phyloP scores from a whole-genome alignment of 2,113 vertebrate genomes.

The Salvelinus alpinus region DNA sequence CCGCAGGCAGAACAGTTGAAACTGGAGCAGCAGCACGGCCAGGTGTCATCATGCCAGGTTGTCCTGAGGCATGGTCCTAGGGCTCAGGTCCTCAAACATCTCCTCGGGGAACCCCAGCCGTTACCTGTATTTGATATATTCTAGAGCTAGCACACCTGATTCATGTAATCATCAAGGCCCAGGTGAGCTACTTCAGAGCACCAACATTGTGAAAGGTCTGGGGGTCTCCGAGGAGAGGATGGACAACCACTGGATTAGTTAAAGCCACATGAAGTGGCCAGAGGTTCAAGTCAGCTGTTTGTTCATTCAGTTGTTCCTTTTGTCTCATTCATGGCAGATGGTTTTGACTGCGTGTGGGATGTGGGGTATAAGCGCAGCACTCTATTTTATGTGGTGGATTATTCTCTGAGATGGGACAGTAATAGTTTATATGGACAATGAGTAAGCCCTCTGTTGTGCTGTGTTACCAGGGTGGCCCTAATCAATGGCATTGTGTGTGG shows the following conservation, averaged over 20 bases:
- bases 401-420: constrained; percentile 45
- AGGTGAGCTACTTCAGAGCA: no score
- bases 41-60: no score
- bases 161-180: no score
- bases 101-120: no score
- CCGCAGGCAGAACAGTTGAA: no score
- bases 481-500: constrained; percentile 14
- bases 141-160: no score
- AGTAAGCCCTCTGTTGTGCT: constrained; percentile 50
- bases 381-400: constrained; percentile 65
- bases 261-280: neutral
- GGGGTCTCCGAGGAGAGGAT: no score
- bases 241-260: constrained; percentile 31
- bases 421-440: constrained; percentile 61
- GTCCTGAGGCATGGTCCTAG: no score
- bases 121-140: no score
- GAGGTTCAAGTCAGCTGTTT: constrained; percentile 48
- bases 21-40: no score
- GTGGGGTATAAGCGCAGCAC: constrained; percentile 53
- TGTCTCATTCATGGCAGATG: constrained; percentile 64
- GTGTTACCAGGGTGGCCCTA: constrained; percentile 15
- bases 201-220: no score
- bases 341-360: constrained; percentile 55
- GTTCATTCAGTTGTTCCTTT: constrained; percentile 34
- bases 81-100: neutral